These are phyloP conservation scores for Drosophila gaucha DNA, from an alignment of 2,888 invertebrate species.

Conservation along the genomic window DNA sequence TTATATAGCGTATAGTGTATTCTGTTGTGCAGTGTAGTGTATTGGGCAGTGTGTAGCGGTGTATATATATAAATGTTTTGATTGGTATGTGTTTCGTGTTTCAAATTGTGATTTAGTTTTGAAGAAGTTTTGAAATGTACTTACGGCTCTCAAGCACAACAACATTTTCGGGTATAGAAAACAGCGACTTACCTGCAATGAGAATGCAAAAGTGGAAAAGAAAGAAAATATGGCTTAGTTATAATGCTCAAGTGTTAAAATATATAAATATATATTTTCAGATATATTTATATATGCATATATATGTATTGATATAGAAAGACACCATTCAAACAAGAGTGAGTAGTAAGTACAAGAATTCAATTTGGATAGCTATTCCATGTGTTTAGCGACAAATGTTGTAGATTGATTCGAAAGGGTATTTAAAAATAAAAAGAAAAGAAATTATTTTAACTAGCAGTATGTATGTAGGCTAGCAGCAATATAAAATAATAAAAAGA, in stretches of 20 bases:
- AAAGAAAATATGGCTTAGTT: conserved; percentile 34
- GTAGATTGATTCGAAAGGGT: conserved; percentile 15
- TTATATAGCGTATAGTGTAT: conserved; percentile 14
- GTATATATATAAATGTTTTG: conserved; percentile 13
- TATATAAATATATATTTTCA: conserved; percentile 9
- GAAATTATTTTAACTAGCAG: no score
- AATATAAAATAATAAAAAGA: background rate
- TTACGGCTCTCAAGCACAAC: conserved; percentile 80
- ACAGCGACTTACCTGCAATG: conserved; percentile 75
- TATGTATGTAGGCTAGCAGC: no score
- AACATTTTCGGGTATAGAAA: conserved; percentile 80
- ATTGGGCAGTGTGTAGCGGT: conserved; percentile 5
- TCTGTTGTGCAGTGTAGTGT: background rate
- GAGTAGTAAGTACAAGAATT: conserved; percentile 74
- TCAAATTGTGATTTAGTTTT: conserved; percentile 59
- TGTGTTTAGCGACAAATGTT: conserved; percentile 77
- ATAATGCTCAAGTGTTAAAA: conserved; percentile 13
- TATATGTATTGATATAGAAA: conserved; percentile 12
- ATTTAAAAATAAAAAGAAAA: background rate
- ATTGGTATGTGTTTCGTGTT: no score
- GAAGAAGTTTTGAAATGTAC: conserved; percentile 56
- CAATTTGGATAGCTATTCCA: conserved; percentile 67
- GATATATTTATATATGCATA: conserved; percentile 10
- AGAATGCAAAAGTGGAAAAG: conserved; percentile 23
- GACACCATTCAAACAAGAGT: conserved; percentile 73